These are phyloP conservation scores for Lophius americanus DNA, from an alignment of 2,797 vertebrate genomes.

Conservation along the genomic window DNA sequence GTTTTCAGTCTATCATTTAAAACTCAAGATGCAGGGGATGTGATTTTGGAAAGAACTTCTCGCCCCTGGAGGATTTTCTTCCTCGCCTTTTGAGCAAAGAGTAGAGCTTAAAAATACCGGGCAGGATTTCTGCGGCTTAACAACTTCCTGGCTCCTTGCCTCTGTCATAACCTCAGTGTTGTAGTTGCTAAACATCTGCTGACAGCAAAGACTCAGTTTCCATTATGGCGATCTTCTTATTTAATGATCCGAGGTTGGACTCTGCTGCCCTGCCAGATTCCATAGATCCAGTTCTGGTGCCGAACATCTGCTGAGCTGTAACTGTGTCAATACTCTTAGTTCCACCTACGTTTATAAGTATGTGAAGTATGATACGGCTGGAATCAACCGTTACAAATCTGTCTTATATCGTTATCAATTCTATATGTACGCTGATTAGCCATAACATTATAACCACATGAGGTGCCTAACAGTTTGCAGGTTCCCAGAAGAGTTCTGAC, in stretches of 20 bases:
- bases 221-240: slow-evolving; percentile 40
- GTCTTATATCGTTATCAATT: neutral
- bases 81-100: neutral
- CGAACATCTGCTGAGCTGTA: slow-evolving; percentile 14
- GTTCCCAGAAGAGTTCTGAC: no score
- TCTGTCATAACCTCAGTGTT: slow-evolving; percentile 31
- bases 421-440: neutral
- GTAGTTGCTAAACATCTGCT: slow-evolving; percentile 47
- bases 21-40: slow-evolving; percentile 5
- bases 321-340: neutral
- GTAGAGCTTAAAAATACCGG: neutral
- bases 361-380: neutral
- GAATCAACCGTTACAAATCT: neutral
- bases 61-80: slow-evolving; percentile 26
- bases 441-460: no score
- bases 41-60: slow-evolving; percentile 9
- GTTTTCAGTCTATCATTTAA: neutral
- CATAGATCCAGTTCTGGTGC: slow-evolving; percentile 6
- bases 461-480: no score
- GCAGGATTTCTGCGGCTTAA: slow-evolving; percentile 5
- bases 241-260: slow-evolving; percentile 40
- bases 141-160: slow-evolving; percentile 41
- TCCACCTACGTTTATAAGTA: neutral
- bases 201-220: slow-evolving; percentile 32
- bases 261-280: slow-evolving; percentile 20